A percentile compares a stretch with the other conserved stretches of the same genome.
Evolutionary conservation across 2,113 vertebrate genomes (phyloP).

Genomic region (Zapornia atra): DNA sequence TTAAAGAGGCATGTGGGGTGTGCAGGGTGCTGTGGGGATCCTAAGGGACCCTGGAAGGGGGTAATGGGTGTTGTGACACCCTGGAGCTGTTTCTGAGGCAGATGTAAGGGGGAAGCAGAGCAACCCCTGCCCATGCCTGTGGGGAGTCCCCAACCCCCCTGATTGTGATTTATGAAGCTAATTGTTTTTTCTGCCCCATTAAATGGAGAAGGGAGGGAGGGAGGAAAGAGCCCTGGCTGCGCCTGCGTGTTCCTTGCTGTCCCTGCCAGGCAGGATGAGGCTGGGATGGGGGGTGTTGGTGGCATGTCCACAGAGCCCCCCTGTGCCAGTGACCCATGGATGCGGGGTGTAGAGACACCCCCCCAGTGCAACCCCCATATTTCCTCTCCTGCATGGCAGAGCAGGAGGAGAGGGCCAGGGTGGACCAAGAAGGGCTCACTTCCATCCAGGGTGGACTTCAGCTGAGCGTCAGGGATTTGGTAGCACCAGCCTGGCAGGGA

Average conservation of each 20-base stretch:
- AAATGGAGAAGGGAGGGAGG: constrained; percentile 11
- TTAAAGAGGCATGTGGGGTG: not conserved
- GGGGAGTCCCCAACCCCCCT: not conserved
- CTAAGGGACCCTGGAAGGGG: not conserved
- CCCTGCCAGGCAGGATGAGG: not conserved
- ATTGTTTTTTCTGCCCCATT: constrained; percentile 63
- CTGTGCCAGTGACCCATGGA: not conserved
- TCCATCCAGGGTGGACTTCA: not conserved
- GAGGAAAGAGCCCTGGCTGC: not conserved
- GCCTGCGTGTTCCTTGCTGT: not conserved
- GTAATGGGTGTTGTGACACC: not conserved
- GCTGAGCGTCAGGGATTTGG: accelerated
- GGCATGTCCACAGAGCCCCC: not conserved
- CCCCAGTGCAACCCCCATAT: accelerated
- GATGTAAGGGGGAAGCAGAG: not conserved
- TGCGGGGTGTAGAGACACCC: not conserved
- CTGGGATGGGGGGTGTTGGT: not conserved
- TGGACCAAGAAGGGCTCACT: not conserved
- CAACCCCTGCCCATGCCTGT: not conserved
- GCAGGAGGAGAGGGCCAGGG: not conserved
- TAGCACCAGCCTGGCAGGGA: not conserved
- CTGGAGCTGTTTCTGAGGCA: not conserved
- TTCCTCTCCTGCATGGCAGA: not conserved
- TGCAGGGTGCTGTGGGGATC: not conserved
- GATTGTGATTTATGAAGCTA: not conserved